Conservation (phyloP, 2,113 vertebrate genomes). For the Brachypodius melanocephalos region DNA sequence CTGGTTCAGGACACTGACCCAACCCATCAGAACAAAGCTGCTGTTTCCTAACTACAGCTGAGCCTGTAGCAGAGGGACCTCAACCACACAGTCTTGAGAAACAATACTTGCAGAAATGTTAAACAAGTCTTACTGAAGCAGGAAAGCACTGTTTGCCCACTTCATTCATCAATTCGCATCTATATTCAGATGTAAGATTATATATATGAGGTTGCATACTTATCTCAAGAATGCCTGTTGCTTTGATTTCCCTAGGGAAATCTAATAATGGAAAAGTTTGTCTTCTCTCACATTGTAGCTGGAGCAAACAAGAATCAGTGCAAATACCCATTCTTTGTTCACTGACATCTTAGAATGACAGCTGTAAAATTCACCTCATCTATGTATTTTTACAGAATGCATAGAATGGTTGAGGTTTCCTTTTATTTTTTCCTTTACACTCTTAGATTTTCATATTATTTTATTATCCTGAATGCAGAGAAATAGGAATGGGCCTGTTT, state of each 20-base stretch:
- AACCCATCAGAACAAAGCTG: background rate
- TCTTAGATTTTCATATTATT: background rate
- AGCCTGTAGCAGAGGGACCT: background rate
- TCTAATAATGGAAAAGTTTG: background rate
- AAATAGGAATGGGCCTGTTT: background rate
- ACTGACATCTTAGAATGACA: background rate
- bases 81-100: background rate
- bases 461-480: background rate
- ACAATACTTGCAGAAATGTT: background rate
- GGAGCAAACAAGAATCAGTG: background rate
- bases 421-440: background rate
- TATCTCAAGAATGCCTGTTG: background rate
- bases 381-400: background rate
- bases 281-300: background rate
- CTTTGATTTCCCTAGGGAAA: slow-evolving; percentile 28
- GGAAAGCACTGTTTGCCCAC: background rate
- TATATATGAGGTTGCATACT: background rate
- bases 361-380: background rate
- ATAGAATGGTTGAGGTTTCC: background rate
- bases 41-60: background rate
- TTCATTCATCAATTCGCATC: background rate
- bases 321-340: background rate
- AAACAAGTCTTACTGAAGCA: background rate
- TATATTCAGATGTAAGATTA: background rate
- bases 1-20: background rate